phyloP scores from a whole-genome alignment of 2,113 vertebrate species.

The Azemiops feae region DNA sequence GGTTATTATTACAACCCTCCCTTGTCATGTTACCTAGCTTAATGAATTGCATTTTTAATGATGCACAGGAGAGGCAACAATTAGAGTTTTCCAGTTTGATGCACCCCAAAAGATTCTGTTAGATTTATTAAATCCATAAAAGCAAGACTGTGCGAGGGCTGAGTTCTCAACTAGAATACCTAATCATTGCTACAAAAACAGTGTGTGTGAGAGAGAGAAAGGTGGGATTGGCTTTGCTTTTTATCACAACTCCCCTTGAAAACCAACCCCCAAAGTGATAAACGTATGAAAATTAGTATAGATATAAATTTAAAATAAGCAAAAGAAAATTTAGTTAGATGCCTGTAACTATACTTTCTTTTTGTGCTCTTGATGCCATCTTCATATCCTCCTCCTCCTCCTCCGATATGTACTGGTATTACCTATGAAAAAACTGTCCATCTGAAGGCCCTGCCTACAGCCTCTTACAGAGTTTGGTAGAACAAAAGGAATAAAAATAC shows the following conservation, averaged over 20 bases:
- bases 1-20: not conserved
- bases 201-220: not conserved
- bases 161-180: not conserved
- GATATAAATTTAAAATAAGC: not conserved
- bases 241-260: not conserved
- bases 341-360: not conserved
- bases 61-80: not conserved
- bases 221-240: not conserved
- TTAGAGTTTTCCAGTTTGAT: not conserved
- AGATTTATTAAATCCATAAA: not conserved
- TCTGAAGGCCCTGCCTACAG: not conserved
- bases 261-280: not conserved
- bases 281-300: not conserved
- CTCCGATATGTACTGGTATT: not conserved
- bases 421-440: not conserved
- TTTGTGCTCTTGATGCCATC: not conserved
- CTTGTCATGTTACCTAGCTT: not conserved
- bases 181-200: not conserved
- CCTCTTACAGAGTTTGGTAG: not conserved
- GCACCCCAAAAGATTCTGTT: not conserved
- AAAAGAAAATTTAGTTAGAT: not conserved
- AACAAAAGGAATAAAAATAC: not conserved
- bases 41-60: constrained; percentile 15
- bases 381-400: not conserved
- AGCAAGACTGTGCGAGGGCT: not conserved